Percentiles rank a stretch among this genome's conserved stretches.
phyloP scores from a whole-genome alignment of 2,888 invertebrate genomes.

The Dastarcus helophoroides region DNA sequence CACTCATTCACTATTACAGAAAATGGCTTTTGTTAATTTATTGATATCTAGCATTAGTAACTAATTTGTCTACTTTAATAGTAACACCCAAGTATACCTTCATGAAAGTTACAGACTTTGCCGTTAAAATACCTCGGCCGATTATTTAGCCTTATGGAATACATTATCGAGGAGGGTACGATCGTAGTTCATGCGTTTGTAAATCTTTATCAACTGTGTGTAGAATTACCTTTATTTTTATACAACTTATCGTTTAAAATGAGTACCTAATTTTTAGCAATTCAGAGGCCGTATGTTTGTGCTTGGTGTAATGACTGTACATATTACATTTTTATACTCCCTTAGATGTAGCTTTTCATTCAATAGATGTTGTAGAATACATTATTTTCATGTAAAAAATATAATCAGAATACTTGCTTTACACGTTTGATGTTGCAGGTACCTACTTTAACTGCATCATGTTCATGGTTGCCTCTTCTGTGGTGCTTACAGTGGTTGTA shows the following conservation, averaged over 20 bases:
- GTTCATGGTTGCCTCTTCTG: conserved; percentile 98
- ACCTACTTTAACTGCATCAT: conserved; percentile 99
- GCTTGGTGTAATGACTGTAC: conserved; percentile 32
- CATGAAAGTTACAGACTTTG: too few relatives aligned
- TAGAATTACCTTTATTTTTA: conserved; percentile 4
- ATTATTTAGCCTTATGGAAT: conserved; percentile 27
- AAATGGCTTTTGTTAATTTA: too few relatives aligned
- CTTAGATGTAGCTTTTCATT: conserved; percentile 13
- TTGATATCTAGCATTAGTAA: too few relatives aligned
- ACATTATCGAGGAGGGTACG: conserved; percentile 38
- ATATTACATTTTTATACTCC: conserved; percentile 20
- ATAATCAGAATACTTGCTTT: conserved; percentile 16
- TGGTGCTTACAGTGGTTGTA: conserved; percentile 92
- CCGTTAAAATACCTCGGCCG: conserved; percentile 35
- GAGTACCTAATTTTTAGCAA: conserved; percentile 25
- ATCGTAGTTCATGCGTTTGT: conserved; percentile 27
- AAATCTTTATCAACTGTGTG: too few relatives aligned
- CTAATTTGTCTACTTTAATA: too few relatives aligned
- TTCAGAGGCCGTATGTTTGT: conserved; percentile 30
- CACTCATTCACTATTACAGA: too few relatives aligned
- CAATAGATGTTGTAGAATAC: conserved; percentile 9
- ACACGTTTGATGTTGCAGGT: conserved; percentile 44
- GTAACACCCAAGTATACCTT: too few relatives aligned
- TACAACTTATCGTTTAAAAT: conserved; percentile 15
- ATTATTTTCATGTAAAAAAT: neutral